These are phyloP conservation scores for Drosophila anomelani DNA, from an alignment of 2,888 invertebrate species.

Conservation along the genomic window DNA sequence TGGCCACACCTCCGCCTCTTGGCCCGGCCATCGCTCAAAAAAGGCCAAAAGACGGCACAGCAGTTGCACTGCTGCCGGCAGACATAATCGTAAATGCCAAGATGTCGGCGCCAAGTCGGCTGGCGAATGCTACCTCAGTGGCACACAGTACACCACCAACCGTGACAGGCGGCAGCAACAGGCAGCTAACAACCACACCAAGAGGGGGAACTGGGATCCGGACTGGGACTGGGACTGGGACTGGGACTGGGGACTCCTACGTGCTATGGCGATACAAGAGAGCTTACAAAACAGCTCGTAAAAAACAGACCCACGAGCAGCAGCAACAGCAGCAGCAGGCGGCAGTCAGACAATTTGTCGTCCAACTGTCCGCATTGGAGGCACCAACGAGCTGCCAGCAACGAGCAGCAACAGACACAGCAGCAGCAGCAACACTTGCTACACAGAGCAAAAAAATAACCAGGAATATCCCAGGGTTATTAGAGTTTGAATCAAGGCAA, in stretches of 20 bases:
- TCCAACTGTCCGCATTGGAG: constrained; percentile 64
- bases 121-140: constrained; percentile 61
- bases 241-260: constrained; percentile 61
- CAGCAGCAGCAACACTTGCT: constrained; percentile 34
- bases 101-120: constrained; percentile 67
- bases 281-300: constrained; percentile 75
- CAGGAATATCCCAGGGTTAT: background rate
- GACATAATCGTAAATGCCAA: constrained; percentile 53
- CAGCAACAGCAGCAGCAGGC: constrained; percentile 29
- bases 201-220: constrained; percentile 2
- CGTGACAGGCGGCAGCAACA: constrained; percentile 64
- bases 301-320: constrained; percentile 65
- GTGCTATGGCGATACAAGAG: constrained; percentile 73
- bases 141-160: constrained; percentile 69
- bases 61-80: constrained; percentile 21
- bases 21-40: constrained; percentile 67
- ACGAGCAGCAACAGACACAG: constrained; percentile 38
- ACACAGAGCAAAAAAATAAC: constrained; percentile 11
- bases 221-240: background rate
- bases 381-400: constrained; percentile 55
- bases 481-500: background rate
- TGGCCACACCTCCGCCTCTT: constrained; percentile 61
- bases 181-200: constrained; percentile 28
- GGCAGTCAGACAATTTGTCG: constrained; percentile 66
- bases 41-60: constrained; percentile 8